Evolutionary conservation across 2,113 vertebrate species (phyloP), one percentile per base, ranked within the genome.

Genomic region (Heterochromis multidens): DNA sequence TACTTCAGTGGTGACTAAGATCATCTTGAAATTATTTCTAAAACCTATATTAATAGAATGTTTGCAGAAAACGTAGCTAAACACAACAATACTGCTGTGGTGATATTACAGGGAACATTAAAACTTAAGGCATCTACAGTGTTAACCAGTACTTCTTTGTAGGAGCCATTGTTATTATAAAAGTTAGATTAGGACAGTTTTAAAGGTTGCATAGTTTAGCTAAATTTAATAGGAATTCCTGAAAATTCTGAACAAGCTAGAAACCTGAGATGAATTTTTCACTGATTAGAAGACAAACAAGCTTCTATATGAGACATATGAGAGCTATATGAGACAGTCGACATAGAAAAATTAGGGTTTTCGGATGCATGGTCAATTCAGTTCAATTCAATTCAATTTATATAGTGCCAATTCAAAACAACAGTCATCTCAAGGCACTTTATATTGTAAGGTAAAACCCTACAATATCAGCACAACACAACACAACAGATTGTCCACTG

Each of bases 321-420:
- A n/a, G n/a, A n/a, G n/a, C n/a, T n/a, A 35, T 35, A 35, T 1
- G 62, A 65, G 40, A 25, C 62, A 65, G 0, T 35, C 61, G 21
- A 13, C 61, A 63, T 7, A 35, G 2, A 63, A 63, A 63, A 49
- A 49, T 49, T 13, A 16, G 14, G 46, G 46, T 16, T 49, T 49
- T 49, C 5, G 5, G 14, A 3, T 46, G 43, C 6, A 49, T 3
- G n/a, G n/a, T 49, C 6, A 49, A 3, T 49, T 43, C 13, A 14
- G 12, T 43, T 14, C 4, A 19, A 0, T 31, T 63, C 13, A 1
- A n/a, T 37, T 63, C 3, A 63, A 0, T 37, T 35, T 7, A 23
- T 63, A 63, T 37, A 37, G 2, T 0, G 13, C 61, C 0, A 1
- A 13, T 63, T 13, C 2, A 37, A 31, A 63, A 0, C 19, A 63